Evolutionary conservation across 2,797 vertebrate species (phyloP).

Genomic region (Myiothlypis coronata): DNA sequence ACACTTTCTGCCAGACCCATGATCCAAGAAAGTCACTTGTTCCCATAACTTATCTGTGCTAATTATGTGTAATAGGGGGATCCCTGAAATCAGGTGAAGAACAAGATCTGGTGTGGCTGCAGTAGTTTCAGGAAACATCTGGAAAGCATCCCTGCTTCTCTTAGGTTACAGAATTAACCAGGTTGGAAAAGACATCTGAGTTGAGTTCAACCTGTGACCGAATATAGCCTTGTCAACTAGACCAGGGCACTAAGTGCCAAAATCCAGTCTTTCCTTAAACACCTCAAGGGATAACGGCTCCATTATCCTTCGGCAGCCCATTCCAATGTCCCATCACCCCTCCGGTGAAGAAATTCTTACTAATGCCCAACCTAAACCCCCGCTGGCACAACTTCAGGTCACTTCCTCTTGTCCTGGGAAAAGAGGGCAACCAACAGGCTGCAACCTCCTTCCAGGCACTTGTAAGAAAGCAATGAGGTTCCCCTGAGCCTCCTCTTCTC

Average conservation of each 20-base stretch:
- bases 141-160: neutral
- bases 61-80: accelerated
- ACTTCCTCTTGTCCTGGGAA: neutral
- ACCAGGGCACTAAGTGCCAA: neutral
- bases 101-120: accelerated
- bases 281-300: neutral
- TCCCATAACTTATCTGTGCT: neutral
- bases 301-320: neutral
- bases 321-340: neutral
- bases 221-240: neutral
- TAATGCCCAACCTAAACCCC: neutral
- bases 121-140: neutral
- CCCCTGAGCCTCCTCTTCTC: too few species aligned
- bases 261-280: neutral
- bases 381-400: neutral
- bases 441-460: too few species aligned
- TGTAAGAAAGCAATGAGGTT: neutral
- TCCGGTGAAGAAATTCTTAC: neutral
- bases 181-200: neutral
- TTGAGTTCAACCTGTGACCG: accelerated
- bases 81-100: neutral
- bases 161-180: neutral
- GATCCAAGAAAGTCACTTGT: neutral
- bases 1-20: neutral
- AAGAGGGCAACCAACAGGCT: accelerated